These are phyloP conservation scores for Pocillopora grandis DNA, from an alignment of 92 coral and sea anemone species.

Conservation along the genomic window DNA sequence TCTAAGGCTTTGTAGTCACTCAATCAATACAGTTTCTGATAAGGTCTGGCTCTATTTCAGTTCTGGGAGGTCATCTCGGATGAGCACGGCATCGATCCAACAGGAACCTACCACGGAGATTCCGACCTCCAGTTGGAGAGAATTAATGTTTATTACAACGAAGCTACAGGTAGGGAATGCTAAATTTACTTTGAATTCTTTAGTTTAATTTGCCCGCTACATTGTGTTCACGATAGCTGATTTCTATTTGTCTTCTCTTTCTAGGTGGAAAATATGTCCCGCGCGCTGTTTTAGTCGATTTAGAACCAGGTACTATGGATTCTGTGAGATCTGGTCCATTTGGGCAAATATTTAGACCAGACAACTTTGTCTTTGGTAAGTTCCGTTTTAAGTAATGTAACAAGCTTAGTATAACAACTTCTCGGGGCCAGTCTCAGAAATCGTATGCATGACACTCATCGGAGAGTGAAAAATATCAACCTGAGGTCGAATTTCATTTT, in stretches of 20 bases:
- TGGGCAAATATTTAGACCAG: constrained; percentile 93
- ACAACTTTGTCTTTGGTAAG: constrained; percentile 93
- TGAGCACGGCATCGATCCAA: constrained; percentile 96
- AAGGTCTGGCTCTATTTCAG: constrained; percentile 35
- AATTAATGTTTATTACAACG: constrained; percentile 93
- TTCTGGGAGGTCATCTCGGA: constrained; percentile 96
- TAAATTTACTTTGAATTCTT: background rate
- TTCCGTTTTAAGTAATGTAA: background rate
- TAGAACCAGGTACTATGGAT: constrained; percentile 97
- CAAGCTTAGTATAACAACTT: background rate
- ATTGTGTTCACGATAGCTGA: background rate
- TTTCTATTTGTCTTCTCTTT: background rate
- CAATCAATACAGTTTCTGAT: background rate
- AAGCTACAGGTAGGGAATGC: constrained; percentile 76
- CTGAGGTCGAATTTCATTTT: no score
- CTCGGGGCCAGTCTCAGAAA: no score
- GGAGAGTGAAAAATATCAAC: no score
- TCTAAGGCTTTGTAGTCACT: background rate
- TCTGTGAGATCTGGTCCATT: constrained; percentile 90
- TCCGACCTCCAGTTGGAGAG: constrained; percentile 94
- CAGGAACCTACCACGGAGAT: constrained; percentile 95
- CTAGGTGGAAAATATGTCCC: constrained; percentile 93
- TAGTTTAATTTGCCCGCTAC: constrained; percentile 24
- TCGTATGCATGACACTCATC: no score
- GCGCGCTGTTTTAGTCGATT: constrained; percentile 79